Evolutionary conservation across 2,797 vertebrate species (phyloP), one percentile per base, ranked within the genome.

Genomic region (Pachyuromys duprasi): DNA sequence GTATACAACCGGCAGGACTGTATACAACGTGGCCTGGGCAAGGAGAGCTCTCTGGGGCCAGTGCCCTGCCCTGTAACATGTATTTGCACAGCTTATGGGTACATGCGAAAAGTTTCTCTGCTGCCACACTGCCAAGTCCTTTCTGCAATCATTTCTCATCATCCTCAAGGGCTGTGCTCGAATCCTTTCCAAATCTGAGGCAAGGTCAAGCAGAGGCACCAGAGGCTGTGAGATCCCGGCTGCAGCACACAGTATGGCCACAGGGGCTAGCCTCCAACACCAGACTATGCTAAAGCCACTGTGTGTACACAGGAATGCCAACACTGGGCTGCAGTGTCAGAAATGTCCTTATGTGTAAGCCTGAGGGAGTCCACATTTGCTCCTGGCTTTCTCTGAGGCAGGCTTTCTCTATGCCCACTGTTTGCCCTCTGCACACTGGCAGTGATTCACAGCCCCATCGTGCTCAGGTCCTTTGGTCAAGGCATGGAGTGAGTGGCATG

Each of bases 401-500:
- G 74, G 84, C 5, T 49, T 49, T 49, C 49, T 17, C 14, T 81
- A 22, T 81, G 82, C 42, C 82, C 28, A 72, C n/a, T 49, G n/a
- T n/a, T 45, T 28, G 74, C 70, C 14, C 72, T 95, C 45, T 28
- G 14, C 13, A 28, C 36, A 18, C 55, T 39, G 39, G 72, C 14
- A 18, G 9, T 78, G 75, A 91, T 33, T 55, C 55, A 8, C 2
- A 11, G 62, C n/a, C 57, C 26, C 42, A 6, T 3, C 26, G 53
- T 53, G 39, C 45, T 33, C 1, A 0, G 28, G 60, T 15, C 45
- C n/a, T 90, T 20, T 78, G 63, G n/a, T 12, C 2, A 9, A 70
- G 63, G 53, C 2, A 2, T 8, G 0, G 55, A 57, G 70, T 45
- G 9, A 36, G 36, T 80, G 4, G 0, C 11, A 3, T 53, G 62